Evolutionary conservation across 1,140 invertebrate species (phyloP).

Genomic region (Drosophila nasuta): DNA sequence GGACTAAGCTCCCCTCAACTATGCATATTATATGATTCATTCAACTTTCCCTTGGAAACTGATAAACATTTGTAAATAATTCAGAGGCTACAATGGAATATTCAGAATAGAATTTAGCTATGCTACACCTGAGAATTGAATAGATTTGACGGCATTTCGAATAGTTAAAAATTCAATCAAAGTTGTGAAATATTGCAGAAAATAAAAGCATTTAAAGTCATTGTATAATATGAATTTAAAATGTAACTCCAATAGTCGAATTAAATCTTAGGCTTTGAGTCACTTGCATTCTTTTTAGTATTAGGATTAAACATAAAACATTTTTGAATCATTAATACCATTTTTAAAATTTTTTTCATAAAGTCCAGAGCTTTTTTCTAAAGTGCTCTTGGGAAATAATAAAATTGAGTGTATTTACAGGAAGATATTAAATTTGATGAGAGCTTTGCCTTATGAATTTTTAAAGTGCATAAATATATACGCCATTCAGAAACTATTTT

Average conservation of each 20-base stretch:
- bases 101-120: not conserved
- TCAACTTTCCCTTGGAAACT: slow-evolving; percentile 3
- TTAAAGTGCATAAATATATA: not conserved
- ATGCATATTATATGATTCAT: slow-evolving; percentile 1
- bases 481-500: slow-evolving; percentile 1
- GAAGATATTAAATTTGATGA: not conserved
- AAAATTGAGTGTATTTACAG: not conserved
- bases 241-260: too few species aligned
- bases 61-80: not conserved
- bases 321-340: too few species aligned
- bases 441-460: not conserved
- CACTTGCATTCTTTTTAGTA: too few species aligned
- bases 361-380: too few species aligned
- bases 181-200: too few species aligned
- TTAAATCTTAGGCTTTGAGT: too few species aligned
- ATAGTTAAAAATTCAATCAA: too few species aligned
- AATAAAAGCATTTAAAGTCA: too few species aligned
- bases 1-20: slow-evolving; percentile 3
- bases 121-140: not conserved
- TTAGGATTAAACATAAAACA: too few species aligned
- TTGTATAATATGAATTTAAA: too few species aligned
- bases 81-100: not conserved
- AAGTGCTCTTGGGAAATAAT: not conserved
- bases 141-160: too few species aligned
- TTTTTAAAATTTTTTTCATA: too few species aligned